phyloP scores from a whole-genome alignment of 2,888 invertebrate species.

The Stegophylla sp. region DNA sequence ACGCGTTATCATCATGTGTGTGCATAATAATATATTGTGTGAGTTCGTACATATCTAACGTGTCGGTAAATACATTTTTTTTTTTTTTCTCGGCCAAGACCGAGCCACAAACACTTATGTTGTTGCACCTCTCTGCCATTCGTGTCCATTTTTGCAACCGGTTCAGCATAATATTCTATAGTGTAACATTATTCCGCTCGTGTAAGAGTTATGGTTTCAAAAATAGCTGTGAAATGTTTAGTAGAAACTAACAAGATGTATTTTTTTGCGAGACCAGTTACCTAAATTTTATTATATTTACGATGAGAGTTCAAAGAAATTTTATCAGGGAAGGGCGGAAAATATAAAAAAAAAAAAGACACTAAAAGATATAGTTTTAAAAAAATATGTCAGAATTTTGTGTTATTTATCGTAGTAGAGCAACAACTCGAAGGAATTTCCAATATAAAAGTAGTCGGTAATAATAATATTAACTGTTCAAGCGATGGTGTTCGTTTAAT shows the following conservation, averaged over 20 bases:
- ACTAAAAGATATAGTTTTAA: too few species aligned
- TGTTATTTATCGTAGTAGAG: too few species aligned
- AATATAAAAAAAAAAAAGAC: too few species aligned
- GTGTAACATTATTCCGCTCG: neutral
- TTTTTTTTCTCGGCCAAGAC: neutral
- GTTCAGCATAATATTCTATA: neutral
- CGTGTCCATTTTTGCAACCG: constrained; percentile 3
- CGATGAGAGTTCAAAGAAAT: too few species aligned
- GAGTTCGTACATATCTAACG: neutral
- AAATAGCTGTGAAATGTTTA: neutral
- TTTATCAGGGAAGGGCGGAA: too few species aligned
- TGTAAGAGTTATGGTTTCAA: constrained; percentile 1
- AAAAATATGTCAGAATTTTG: too few species aligned
- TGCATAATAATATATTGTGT: too few species aligned
- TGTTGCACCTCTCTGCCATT: constrained; percentile 1
- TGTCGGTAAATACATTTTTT: neutral
- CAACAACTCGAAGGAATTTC: too few species aligned
- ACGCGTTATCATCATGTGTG: neutral
- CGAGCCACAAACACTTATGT: constrained; percentile 27
- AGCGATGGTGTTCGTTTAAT: too few species aligned
- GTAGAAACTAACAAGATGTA: too few species aligned
- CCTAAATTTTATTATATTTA: neutral
- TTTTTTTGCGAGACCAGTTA: neutral
- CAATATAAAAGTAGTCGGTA: too few species aligned
- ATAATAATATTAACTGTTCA: too few species aligned